These are phyloP conservation scores for Scolopax rusticola DNA, from an alignment of 2,797 vertebrate species.

Conservation along the genomic window DNA sequence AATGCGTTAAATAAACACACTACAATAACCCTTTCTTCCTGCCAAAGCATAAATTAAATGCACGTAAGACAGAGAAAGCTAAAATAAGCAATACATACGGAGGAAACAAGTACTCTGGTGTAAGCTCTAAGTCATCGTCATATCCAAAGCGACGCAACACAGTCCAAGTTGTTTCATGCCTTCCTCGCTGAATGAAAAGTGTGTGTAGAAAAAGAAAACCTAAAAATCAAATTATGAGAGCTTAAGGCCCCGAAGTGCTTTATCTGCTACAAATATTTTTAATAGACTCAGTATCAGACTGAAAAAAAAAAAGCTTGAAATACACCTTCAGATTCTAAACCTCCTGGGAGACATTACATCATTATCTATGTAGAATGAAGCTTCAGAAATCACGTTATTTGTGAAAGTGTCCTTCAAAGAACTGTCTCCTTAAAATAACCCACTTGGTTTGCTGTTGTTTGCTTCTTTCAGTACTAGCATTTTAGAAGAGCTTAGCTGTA, in stretches of 20 bases:
- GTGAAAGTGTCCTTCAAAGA: background rate
- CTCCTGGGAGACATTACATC: background rate
- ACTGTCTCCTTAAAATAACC: background rate
- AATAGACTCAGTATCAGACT: background rate
- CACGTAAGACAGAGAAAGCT: background rate
- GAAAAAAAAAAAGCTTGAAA: background rate
- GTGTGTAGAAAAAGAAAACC: conserved; percentile 98
- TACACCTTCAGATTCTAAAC: background rate
- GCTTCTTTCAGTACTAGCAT: background rate
- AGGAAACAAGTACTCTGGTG: conserved; percentile 94
- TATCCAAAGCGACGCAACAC: conserved; percentile 94
- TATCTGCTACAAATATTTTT: background rate
- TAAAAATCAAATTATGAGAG: conserved; percentile 71
- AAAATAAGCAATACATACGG: conserved; percentile 79
- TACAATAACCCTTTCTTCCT: background rate
- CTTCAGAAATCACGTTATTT: background rate
- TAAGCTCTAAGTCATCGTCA: conserved; percentile 93
- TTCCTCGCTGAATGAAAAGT: conserved; percentile 95
- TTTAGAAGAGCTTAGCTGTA: background rate
- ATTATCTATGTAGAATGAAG: background rate
- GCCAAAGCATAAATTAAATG: background rate
- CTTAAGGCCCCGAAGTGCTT: background rate
- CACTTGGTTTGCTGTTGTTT: background rate
- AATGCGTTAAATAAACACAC: background rate
- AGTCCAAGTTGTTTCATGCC: conserved; percentile 97